Conservation (phyloP, 2,888 invertebrate species). For the Dryadula phaetusa region DNA sequence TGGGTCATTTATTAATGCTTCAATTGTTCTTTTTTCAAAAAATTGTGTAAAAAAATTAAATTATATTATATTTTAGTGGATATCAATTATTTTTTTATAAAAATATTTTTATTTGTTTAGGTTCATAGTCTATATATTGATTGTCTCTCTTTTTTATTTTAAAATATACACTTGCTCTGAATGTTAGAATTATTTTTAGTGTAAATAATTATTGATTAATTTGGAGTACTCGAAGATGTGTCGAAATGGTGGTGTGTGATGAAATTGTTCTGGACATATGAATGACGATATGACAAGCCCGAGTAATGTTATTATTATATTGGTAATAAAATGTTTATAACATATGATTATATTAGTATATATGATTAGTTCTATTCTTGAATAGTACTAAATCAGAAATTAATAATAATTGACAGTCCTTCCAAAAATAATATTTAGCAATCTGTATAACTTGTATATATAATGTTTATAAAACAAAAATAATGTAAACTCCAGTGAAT, state of each 20-base stretch:
- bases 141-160: constrained; percentile 24
- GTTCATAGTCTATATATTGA: neutral
- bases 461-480: constrained; percentile 16
- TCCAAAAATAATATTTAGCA: constrained; percentile 23
- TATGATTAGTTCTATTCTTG: constrained; percentile 8
- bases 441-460: constrained; percentile 25
- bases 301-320: neutral
- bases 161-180: constrained; percentile 1
- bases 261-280: constrained; percentile 2
- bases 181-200: constrained; percentile 1
- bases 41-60: neutral
- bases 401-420: constrained; percentile 23
- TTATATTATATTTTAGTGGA: constrained; percentile 9
- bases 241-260: constrained; percentile 4
- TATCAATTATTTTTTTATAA: constrained; percentile 16
- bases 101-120: constrained; percentile 10
- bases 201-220: constrained; percentile 9
- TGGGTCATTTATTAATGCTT: constrained; percentile 10
- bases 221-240: constrained; percentile 2
- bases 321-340: constrained; percentile 17
- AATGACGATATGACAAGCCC: neutral
- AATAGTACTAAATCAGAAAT: constrained; percentile 20
- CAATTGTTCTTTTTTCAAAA: neutral
- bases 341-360: constrained; percentile 10
- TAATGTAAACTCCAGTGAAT: constrained; percentile 8